A percentile compares a stretch with the other conserved stretches of the same genome.
These are phyloP conservation scores for Octonoba sinensis DNA, from an alignment of 2,888 invertebrate genomes.

Conservation along the genomic window DNA sequence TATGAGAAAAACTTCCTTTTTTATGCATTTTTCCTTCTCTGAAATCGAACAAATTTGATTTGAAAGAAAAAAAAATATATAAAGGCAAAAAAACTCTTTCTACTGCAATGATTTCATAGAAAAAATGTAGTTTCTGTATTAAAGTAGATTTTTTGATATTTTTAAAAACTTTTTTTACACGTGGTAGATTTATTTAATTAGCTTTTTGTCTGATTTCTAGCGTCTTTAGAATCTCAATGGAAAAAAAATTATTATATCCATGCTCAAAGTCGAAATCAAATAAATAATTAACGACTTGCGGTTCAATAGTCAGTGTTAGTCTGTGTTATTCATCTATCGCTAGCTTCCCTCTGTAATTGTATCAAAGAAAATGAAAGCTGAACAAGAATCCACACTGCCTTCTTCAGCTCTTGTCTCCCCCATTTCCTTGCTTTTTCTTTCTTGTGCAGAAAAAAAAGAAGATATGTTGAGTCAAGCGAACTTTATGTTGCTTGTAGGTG, in stretches of 20 bases:
- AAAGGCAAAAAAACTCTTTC: constrained; percentile 23
- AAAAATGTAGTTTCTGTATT: neutral
- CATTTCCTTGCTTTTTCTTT: constrained; percentile 8
- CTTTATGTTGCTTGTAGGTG: constrained; percentile 36
- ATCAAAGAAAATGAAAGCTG: constrained; percentile 30
- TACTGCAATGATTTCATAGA: constrained; percentile 53
- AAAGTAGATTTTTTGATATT: constrained; percentile 5
- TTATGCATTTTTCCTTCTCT: constrained; percentile 54
- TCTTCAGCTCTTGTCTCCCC: neutral
- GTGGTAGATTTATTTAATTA: constrained; percentile 62
- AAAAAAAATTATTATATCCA: constrained; percentile 50
- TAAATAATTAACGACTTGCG: constrained; percentile 61
- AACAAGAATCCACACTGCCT: constrained; percentile 8
- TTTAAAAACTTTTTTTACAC: constrained; percentile 37
- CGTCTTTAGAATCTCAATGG: constrained; percentile 36
- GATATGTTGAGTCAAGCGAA: constrained; percentile 34
- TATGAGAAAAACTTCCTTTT: constrained; percentile 43
- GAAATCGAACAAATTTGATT: constrained; percentile 58
- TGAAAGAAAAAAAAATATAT: constrained; percentile 7
- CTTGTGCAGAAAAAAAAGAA: constrained; percentile 2
- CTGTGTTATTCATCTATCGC: constrained; percentile 42
- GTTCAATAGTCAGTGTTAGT: constrained; percentile 54
- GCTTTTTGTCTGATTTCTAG: constrained; percentile 59
- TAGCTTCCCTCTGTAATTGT: constrained; percentile 31
- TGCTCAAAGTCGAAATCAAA: constrained; percentile 59